A percentile compares a stretch with the other conserved stretches of the same genome.
These are phyloP conservation scores for Chrysina gloriosa DNA, from an alignment of 2,888 invertebrate genomes.

Conservation along the genomic window DNA sequence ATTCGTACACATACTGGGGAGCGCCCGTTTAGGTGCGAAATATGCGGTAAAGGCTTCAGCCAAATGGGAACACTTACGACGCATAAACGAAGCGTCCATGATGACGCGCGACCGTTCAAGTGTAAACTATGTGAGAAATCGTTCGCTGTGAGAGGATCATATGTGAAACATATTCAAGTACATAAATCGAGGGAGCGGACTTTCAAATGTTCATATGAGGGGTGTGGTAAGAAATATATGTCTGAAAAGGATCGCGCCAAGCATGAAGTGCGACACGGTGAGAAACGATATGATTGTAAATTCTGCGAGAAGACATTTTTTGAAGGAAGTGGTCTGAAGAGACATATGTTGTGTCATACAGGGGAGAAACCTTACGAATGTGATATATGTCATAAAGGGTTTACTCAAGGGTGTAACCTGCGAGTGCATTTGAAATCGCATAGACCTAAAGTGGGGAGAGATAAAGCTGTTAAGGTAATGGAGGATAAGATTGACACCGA, in stretches of 20 bases:
- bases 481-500: no score
- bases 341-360: constrained; percentile 46
- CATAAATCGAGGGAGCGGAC: constrained; percentile 19
- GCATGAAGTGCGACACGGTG: constrained; percentile 28
- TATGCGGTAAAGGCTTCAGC: constrained; percentile 12
- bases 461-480: not conserved
- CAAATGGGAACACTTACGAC: not conserved
- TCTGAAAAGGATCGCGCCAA: not conserved
- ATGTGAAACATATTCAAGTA: constrained; percentile 18
- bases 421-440: constrained; percentile 44
- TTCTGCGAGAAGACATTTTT: constrained; percentile 47
- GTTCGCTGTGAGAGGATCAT: constrained; percentile 35
- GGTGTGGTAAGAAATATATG: constrained; percentile 24
- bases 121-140: constrained; percentile 33
- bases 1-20: constrained; percentile 7
- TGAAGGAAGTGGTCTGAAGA: constrained; percentile 45
- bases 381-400: constrained; percentile 45
- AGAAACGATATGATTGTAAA: constrained; percentile 29
- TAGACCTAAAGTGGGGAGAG: not conserved
- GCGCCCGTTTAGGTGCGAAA: constrained; percentile 8
- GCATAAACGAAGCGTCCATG: constrained; percentile 14
- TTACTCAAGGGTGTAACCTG: constrained; percentile 47
- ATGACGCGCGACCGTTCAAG: constrained; percentile 16
- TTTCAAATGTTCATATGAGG: constrained; percentile 27
- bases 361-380: constrained; percentile 47